Evolutionary conservation across 1,140 invertebrate genomes (phyloP), one percentile per base, ranked within the genome.

Genomic region (Platyscapa corneri): DNA sequence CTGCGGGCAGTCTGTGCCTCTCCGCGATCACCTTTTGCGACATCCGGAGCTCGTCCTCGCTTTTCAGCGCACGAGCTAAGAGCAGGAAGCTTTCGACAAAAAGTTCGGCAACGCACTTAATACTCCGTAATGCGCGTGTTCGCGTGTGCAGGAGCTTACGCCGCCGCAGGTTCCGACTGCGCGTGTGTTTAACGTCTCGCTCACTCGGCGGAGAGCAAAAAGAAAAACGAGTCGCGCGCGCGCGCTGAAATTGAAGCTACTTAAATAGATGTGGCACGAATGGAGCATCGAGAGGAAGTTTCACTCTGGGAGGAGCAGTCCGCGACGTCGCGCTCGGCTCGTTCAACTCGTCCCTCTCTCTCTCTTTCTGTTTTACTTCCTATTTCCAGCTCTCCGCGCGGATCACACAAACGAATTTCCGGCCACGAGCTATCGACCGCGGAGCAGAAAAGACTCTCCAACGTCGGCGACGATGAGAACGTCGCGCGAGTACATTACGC

Each of bases 331-430:
- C 32, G 32, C 67, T 70, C 18, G 32, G 72, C 27, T 75, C 72
- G 42, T 75, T 75, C 20, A 37, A 23, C 18, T 70, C 34, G 3
- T 39, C 30, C 18, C 32, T 70, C 32, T 3, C 39, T 42, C 39
- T 20, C 42, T 42, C 39, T 27, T 6, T 34, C 42, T 7, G 6
- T 46, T 46, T 5, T 46, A 46, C 42, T 46, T 46, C 42, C 42
- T 46, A 46, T 46, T 46, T 46, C 6, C 42, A 46, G 42, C 42
- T 79, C 77, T 79, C 34, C 34, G 39, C 77, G 12, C 49, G 81
- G 81, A 82, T 82, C 81, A 82, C 74, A 82, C 81, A 74, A 74
- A 82, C 32, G 67, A 82, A 82, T 70, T 82, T 82, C 81, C 81
- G 81, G 46, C 46, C 37, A 75, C 37, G 81, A 30, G 65, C 30